phyloP scores from a whole-genome alignment of 2,888 invertebrate genomes.

The Callosobruchus maculatus region DNA sequence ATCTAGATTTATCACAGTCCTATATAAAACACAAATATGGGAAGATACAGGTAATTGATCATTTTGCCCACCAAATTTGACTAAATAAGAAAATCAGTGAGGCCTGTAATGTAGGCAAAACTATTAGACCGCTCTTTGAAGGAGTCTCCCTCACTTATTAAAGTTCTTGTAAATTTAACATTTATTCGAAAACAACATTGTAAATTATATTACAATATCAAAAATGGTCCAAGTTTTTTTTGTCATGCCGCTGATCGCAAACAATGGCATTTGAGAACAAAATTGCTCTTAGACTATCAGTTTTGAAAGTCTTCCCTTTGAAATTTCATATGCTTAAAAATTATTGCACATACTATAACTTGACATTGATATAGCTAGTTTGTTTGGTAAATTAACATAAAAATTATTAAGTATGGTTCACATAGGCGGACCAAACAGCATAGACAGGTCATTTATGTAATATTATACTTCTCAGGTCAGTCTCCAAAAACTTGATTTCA shows the following conservation, averaged over 20 bases:
- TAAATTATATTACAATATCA: neutral
- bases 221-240: neutral
- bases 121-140: neutral
- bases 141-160: too few relatives aligned
- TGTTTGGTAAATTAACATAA: slow-evolving; percentile 19
- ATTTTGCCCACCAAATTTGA: neutral
- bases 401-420: neutral
- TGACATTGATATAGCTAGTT: slow-evolving; percentile 12
- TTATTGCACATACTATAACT: slow-evolving; percentile 16
- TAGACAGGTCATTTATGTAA: neutral
- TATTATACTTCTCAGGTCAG: neutral
- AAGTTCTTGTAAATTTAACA: too few relatives aligned
- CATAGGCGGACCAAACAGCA: neutral
- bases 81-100: neutral
- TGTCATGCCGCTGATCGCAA: neutral
- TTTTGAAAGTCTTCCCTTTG: slow-evolving; percentile 4
- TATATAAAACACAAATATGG: slow-evolving; percentile 12
- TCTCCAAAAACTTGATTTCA: neutral
- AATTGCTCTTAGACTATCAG: neutral
- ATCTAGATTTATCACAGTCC: slow-evolving; percentile 26
- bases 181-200: too few relatives aligned
- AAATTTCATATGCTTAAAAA: slow-evolving; percentile 4
- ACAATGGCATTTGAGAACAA: neutral
- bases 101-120: neutral
- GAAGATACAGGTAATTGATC: neutral